A percentile compares a stretch with the other conserved stretches of the same genome.
Conservation (phyloP, 2,797 vertebrate species). For the Squalus acanthias region DNA sequence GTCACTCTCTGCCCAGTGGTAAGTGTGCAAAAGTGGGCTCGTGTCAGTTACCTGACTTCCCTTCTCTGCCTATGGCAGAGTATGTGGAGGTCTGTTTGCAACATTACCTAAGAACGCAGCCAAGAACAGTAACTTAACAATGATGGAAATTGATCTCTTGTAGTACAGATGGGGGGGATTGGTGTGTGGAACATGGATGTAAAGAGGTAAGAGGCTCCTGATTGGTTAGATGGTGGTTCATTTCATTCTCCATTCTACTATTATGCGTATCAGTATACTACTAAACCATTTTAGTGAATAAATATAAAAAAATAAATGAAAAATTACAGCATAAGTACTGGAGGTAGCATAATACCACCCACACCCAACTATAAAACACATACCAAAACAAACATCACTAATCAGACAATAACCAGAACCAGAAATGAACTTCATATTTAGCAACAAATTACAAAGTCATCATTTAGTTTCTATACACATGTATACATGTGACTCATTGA, state of each 20-base stretch:
- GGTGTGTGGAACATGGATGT: no score
- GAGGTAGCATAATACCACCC: neutral
- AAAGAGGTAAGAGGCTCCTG: no score
- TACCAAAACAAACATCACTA: neutral
- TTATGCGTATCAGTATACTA: neutral
- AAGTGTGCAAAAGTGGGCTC: neutral
- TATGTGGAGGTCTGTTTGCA: neutral
- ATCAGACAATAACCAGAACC: neutral
- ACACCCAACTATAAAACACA: neutral
- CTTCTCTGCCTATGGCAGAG: neutral
- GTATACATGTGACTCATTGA: neutral
- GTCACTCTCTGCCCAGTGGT: neutral
- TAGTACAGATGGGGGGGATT: no score
- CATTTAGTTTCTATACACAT: neutral
- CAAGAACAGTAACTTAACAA: slow-evolving; percentile 3
- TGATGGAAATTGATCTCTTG: neutral
- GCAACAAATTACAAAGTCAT: neutral
- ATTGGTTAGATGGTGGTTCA: no score
- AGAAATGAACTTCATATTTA: neutral
- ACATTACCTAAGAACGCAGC: neutral
- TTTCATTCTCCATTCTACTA: neutral
- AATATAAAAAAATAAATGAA: neutral
- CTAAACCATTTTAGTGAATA: neutral
- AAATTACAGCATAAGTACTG: neutral
- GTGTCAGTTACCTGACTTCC: neutral